Evolutionary conservation across 2,113 vertebrate species (phyloP).

Genomic region (Erythrocercus mccallii): DNA sequence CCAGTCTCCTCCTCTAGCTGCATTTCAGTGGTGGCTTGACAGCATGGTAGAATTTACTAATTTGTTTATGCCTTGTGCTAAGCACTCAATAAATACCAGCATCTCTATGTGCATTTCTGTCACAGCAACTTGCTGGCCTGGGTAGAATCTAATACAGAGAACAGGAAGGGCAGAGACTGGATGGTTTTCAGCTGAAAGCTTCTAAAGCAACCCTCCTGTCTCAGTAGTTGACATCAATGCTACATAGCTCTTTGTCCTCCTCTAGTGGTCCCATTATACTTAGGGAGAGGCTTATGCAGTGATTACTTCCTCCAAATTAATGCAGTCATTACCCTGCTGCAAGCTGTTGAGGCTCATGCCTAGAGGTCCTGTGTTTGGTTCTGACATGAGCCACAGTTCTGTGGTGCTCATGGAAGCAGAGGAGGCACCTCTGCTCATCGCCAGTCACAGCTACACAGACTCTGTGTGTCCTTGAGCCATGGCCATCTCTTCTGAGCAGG

Average conservation of each 20-base stretch:
- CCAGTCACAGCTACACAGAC: neutral
- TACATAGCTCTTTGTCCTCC: slow-evolving; percentile 37
- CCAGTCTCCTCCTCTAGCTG: neutral
- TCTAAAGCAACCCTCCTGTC: neutral
- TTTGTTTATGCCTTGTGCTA: slow-evolving; percentile 49
- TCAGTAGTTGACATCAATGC: neutral
- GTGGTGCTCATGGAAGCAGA: neutral
- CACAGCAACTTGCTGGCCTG: neutral
- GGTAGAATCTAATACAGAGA: slow-evolving; percentile 31
- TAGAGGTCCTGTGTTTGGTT: neutral
- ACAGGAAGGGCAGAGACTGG: slow-evolving; percentile 17
- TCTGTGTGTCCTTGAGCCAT: fast-evolving
- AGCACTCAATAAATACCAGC: slow-evolving; percentile 60
- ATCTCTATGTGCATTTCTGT: neutral
- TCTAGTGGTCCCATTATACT: slow-evolving; percentile 5
- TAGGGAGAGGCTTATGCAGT: neutral
- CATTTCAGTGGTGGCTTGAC: slow-evolving; percentile 24
- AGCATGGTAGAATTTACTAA: slow-evolving; percentile 34
- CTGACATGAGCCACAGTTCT: neutral
- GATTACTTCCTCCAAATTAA: neutral
- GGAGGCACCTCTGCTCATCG: fast-evolving
- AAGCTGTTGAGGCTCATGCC: neutral
- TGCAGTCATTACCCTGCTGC: neutral
- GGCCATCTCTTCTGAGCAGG: neutral
- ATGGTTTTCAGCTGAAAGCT: slow-evolving; percentile 6